These are phyloP conservation scores for Gambusia affinis DNA, from an alignment of 2,113 vertebrate species.

Conservation along the genomic window DNA sequence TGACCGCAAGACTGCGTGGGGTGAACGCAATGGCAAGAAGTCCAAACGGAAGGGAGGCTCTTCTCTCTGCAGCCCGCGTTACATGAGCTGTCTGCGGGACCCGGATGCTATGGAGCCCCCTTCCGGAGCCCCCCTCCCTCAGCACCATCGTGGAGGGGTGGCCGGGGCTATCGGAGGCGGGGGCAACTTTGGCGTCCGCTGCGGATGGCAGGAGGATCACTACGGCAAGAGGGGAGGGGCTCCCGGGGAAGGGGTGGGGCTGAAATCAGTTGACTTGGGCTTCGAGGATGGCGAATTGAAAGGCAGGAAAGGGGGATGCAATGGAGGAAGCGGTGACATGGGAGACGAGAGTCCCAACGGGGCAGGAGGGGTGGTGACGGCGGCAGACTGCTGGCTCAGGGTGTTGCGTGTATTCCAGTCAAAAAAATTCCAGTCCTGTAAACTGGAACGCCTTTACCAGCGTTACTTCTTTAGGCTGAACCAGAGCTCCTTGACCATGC, in stretches of 20 bases:
- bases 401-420: slow-evolving; percentile 92
- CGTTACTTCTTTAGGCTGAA: slow-evolving; percentile 98
- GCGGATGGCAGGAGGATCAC: slow-evolving; percentile 95
- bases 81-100: slow-evolving; percentile 96
- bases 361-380: slow-evolving; percentile 61
- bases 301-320: slow-evolving; percentile 73
- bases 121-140: slow-evolving; percentile 77
- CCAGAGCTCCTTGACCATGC: slow-evolving; percentile 96
- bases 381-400: slow-evolving; percentile 84
- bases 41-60: slow-evolving; percentile 84
- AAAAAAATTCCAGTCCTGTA: slow-evolving; percentile 94
- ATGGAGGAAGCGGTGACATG: slow-evolving; percentile 72
- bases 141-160: slow-evolving; percentile 74
- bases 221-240: slow-evolving; percentile 84
- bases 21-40: slow-evolving; percentile 95
- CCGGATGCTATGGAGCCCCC: slow-evolving; percentile 85
- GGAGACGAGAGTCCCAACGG: slow-evolving; percentile 45
- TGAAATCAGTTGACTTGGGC: slow-evolving; percentile 86
- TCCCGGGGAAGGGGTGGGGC: slow-evolving; percentile 80
- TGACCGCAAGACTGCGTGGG: slow-evolving; percentile 94
- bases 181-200: slow-evolving; percentile 81
- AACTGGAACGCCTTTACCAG: slow-evolving; percentile 96
- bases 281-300: slow-evolving; percentile 87
- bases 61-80: slow-evolving; percentile 89
- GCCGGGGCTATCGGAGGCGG: slow-evolving; percentile 71